Evolutionary conservation across 2,797 vertebrate species (phyloP).

Genomic region (Delichon dasypus): DNA sequence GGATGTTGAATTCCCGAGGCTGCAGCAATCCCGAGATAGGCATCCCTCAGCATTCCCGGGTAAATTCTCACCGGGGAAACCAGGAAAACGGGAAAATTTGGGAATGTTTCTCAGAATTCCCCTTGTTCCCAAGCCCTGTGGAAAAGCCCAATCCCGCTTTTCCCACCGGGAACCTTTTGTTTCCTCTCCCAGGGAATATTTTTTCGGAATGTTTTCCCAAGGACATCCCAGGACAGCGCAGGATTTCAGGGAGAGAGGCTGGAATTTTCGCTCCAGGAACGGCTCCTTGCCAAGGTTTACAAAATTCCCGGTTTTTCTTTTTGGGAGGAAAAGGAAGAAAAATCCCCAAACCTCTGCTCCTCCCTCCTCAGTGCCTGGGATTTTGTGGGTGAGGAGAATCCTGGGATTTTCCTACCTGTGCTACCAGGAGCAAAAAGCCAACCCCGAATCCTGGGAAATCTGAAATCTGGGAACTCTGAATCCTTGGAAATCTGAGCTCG

Average conservation of each 20-base stretch:
- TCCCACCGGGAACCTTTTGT: neutral
- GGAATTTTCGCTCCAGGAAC: neutral
- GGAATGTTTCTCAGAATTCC: neutral
- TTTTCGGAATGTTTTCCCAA: neutral
- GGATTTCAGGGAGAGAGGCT: neutral
- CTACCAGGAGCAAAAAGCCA: neutral
- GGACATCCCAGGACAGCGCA: neutral
- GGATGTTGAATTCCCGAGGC: neutral
- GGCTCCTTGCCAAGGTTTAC: neutral
- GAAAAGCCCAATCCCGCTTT: neutral
- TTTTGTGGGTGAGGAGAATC: neutral
- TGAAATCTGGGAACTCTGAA: neutral
- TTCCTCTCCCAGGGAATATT: neutral
- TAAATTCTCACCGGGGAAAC: neutral
- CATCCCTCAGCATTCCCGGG: neutral
- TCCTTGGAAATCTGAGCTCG: neutral
- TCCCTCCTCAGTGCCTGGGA: neutral
- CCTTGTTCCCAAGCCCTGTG: neutral
- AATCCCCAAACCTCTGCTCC: neutral
- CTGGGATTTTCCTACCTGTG: neutral
- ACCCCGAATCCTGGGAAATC: neutral
- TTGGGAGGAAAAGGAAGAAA: neutral
- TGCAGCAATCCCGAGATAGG: fast-evolving
- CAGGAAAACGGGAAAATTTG: neutral
- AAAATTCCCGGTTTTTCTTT: neutral